Conservation (phyloP, 2,888 invertebrate species). For the Boloria selene region DNA sequence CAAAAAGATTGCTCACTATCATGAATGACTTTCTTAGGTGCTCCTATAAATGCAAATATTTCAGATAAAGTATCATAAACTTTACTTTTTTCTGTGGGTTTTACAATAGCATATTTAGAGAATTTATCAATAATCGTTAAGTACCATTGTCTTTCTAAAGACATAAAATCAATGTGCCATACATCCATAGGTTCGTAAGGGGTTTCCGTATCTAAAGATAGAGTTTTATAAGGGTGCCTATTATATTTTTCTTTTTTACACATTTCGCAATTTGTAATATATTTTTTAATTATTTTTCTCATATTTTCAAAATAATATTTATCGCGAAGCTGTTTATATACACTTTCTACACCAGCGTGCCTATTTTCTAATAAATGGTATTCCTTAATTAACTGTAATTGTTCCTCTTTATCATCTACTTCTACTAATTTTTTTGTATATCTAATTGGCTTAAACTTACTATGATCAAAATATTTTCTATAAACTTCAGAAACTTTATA, state of each 20-base stretch:
- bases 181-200: constrained; percentile 28
- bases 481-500: constrained; percentile 25
- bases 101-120: constrained; percentile 37
- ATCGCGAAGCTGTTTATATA: constrained; percentile 28
- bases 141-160: constrained; percentile 39
- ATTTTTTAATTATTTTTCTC: constrained; percentile 28
- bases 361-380: constrained; percentile 23
- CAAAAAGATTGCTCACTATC: constrained; percentile 37
- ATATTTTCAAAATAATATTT: constrained; percentile 30
- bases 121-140: constrained; percentile 40
- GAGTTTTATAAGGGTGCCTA: constrained; percentile 25
- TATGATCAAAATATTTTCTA: constrained; percentile 20
- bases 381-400: constrained; percentile 18
- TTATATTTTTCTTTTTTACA: constrained; percentile 36
- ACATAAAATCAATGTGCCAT: constrained; percentile 34
- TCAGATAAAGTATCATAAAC: constrained; percentile 37
- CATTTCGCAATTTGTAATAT: constrained; percentile 16
- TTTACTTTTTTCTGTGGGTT: constrained; percentile 34
- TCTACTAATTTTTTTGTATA: constrained; percentile 22
- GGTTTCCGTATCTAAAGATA: neutral
- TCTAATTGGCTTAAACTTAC: constrained; percentile 24
- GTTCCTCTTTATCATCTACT: constrained; percentile 18
- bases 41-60: constrained; percentile 34
- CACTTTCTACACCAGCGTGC: constrained; percentile 23
- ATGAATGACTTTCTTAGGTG: constrained; percentile 37